These are phyloP conservation scores for Menidia beryllina DNA, from an alignment of 2,113 vertebrate genomes.

Conservation along the genomic window DNA sequence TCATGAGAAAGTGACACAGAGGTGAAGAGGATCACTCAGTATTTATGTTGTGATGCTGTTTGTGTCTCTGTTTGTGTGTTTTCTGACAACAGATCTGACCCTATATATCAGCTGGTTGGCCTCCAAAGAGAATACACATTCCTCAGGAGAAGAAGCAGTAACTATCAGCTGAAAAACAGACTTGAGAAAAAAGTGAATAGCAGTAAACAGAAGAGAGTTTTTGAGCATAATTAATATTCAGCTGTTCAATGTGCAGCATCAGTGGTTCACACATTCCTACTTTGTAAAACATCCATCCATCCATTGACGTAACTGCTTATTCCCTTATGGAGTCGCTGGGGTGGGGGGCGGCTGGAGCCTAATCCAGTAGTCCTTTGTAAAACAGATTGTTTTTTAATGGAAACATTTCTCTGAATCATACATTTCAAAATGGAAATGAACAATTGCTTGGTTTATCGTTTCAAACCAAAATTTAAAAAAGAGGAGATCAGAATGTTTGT, in stretches of 20 bases:
- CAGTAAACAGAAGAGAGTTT: neutral
- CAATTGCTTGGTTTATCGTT: neutral
- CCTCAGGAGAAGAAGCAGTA: constrained; percentile 32
- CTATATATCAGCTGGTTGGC: constrained; percentile 31
- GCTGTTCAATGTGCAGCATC: constrained; percentile 11
- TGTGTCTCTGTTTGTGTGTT: constrained; percentile 33
- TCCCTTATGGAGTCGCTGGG: too few relatives aligned
- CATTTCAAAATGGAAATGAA: constrained; percentile 20
- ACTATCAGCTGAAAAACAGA: neutral
- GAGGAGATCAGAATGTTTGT: neutral
- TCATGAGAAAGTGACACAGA: constrained; percentile 69
- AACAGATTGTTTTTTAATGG: constrained; percentile 1
- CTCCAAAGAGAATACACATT: constrained; percentile 55
- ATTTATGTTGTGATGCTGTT: constrained; percentile 37
- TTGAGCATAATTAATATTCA: constrained; percentile 21
- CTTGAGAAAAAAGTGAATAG: neutral
- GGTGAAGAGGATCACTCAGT: constrained; percentile 34
- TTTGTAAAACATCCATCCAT: too few relatives aligned
- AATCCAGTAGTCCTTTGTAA: constrained; percentile 4
- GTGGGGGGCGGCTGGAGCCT: too few relatives aligned
- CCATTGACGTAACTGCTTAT: too few relatives aligned
- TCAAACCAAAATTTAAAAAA: constrained; percentile 3
- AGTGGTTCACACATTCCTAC: too few relatives aligned
- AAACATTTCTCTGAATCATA: constrained; percentile 7
- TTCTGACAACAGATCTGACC: constrained; percentile 52